Percentiles rank a stretch among this genome's conserved stretches.
Evolutionary conservation across 1,140 invertebrate species (phyloP).

Genomic region (Globodera rostochiensis): DNA sequence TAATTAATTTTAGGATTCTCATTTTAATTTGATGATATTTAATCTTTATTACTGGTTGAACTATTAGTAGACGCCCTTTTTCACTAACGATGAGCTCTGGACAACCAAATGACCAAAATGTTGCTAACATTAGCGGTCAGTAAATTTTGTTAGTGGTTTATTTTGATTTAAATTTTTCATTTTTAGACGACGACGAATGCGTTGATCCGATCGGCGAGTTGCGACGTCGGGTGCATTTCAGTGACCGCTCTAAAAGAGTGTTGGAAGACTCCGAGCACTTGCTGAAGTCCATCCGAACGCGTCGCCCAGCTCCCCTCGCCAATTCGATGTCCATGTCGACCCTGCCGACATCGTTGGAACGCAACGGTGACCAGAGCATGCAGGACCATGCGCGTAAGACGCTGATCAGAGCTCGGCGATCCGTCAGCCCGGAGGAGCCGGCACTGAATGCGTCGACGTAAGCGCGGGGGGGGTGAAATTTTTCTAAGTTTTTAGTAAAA

Average conservation of each 20-base stretch:
- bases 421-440: conserved; percentile 16
- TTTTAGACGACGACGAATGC: neutral
- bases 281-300: conserved; percentile 24
- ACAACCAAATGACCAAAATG: no score
- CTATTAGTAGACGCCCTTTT: no score
- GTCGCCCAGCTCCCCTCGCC: neutral
- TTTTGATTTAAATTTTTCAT: neutral
- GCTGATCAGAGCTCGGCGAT: conserved; percentile 8
- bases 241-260: conserved; percentile 11
- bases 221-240: conserved; percentile 25
- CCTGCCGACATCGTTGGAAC: conserved; percentile 12
- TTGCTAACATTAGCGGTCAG: no score
- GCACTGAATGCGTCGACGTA: conserved; percentile 22
- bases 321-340: conserved; percentile 15
- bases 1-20: no score
- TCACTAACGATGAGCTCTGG: no score
- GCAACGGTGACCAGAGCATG: conserved; percentile 20
- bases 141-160: neutral
- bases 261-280: conserved; percentile 21
- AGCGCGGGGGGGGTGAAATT: neutral
- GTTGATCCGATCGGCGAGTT: conserved; percentile 10
- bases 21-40: no score
- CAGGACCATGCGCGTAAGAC: conserved; percentile 20
- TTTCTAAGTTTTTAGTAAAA: neutral
- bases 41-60: no score